Conservation (phyloP, 2,113 vertebrate genomes). For the Conger conger region DNA sequence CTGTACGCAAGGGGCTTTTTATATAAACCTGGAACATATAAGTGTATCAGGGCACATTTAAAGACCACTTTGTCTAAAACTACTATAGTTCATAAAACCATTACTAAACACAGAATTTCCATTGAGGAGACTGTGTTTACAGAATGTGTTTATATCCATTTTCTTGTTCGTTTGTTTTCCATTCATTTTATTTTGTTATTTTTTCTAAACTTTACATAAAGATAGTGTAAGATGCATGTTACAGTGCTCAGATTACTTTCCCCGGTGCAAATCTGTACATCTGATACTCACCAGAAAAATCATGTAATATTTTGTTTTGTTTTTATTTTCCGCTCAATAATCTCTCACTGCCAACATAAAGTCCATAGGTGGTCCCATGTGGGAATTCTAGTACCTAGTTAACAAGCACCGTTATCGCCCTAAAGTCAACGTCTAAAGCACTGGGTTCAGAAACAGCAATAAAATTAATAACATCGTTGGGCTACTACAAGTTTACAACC, state of each 20-base stretch:
- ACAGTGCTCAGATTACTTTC: too few species aligned
- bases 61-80: background rate
- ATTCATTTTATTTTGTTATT: background rate
- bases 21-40: too few species aligned
- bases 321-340: background rate
- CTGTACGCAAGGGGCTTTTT: too few species aligned
- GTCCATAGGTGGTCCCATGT: too few species aligned
- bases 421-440: background rate
- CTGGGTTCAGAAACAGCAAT: background rate
- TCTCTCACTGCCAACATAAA: too few species aligned
- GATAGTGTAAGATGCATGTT: too few species aligned
- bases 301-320: background rate
- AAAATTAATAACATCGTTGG: background rate
- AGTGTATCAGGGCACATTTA: too few species aligned
- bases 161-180: background rate
- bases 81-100: background rate
- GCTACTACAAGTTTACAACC: background rate
- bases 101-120: background rate
- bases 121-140: background rate
- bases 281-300: too few species aligned
- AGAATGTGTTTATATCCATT: background rate
- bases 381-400: too few species aligned
- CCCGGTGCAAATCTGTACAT: too few species aligned
- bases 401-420: background rate
- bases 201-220: too few species aligned